A percentile compares a stretch with the other conserved stretches of the same genome.
phyloP scores from a whole-genome alignment of 2,888 invertebrate species.

The Hydraecia micacea region DNA sequence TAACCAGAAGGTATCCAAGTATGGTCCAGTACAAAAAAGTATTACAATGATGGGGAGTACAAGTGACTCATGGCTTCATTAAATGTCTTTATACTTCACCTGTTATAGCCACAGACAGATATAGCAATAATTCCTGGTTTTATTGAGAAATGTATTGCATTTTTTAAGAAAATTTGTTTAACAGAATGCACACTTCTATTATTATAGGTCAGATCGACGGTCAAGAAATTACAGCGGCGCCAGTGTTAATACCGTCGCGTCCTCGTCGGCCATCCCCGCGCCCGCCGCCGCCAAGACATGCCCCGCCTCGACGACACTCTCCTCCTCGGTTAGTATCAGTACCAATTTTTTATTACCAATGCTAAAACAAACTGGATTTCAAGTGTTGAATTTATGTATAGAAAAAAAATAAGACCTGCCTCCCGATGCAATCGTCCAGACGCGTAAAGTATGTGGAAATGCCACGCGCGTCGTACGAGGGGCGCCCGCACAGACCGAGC shows the following conservation, averaged over 20 bases:
- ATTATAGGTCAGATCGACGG: slow-evolving; percentile 96
- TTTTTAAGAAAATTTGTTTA: not conserved
- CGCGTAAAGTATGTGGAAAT: not conserved
- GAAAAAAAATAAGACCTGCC: not conserved
- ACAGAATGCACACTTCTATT: not conserved
- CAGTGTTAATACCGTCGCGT: slow-evolving; percentile 95
- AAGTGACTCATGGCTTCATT: not conserved
- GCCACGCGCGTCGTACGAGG: not conserved
- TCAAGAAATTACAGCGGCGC: slow-evolving; percentile 98
- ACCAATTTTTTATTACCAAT: no score
- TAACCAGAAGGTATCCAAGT: no score
- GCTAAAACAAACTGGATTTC: not conserved
- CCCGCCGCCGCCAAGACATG: slow-evolving; percentile 90
- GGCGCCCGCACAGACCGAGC: not conserved
- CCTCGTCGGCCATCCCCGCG: slow-evolving; percentile 91
- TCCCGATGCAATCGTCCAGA: not conserved
- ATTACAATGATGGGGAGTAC: no score
- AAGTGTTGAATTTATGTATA: not conserved
- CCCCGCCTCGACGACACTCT: slow-evolving; percentile 89
- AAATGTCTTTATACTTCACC: no score
- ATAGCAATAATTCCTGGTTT: not conserved
- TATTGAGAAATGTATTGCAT: not conserved
- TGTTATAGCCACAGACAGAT: not conserved
- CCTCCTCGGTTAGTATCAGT: slow-evolving; percentile 80
- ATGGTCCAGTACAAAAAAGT: not conserved